These are phyloP conservation scores for Echinometra lucunter DNA, from an alignment of 53 echinoderm and acorn worm species.

Conservation along the genomic window DNA sequence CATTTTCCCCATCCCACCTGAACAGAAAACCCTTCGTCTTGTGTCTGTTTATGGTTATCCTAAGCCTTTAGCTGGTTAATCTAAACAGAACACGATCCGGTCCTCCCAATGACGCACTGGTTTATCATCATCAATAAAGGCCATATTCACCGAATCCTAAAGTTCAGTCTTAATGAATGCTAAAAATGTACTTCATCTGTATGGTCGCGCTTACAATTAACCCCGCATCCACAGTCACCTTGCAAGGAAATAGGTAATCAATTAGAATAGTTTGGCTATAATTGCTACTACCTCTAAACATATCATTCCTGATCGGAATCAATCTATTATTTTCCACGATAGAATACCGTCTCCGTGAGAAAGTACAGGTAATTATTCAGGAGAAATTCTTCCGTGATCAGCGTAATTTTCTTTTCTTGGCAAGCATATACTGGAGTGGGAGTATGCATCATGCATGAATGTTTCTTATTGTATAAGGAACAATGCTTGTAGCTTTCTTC, in stretches of 20 bases:
- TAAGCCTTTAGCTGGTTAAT: constrained; percentile 5
- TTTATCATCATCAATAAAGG: constrained; percentile 45
- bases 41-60: not conserved
- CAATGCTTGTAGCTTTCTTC: no score
- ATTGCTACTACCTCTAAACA: constrained; percentile 44
- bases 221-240: constrained; percentile 4
- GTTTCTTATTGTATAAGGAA: no score
- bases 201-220: not conserved
- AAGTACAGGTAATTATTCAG: not conserved
- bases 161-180: constrained; percentile 55
- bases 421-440: no score
- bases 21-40: not conserved
- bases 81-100: constrained; percentile 14
- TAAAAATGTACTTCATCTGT: constrained; percentile 26
- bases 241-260: constrained; percentile 33
- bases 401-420: not conserved
- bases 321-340: not conserved
- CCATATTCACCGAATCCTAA: constrained; percentile 27
- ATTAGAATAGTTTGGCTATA: constrained; percentile 31
- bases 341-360: not conserved
- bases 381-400: not conserved
- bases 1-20: not conserved
- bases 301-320: not conserved
- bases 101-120: constrained; percentile 17
- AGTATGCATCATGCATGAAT: no score